These are phyloP conservation scores for Conops quadrifasciatus DNA, from an alignment of 2,888 invertebrate genomes.

Conservation along the genomic window DNA sequence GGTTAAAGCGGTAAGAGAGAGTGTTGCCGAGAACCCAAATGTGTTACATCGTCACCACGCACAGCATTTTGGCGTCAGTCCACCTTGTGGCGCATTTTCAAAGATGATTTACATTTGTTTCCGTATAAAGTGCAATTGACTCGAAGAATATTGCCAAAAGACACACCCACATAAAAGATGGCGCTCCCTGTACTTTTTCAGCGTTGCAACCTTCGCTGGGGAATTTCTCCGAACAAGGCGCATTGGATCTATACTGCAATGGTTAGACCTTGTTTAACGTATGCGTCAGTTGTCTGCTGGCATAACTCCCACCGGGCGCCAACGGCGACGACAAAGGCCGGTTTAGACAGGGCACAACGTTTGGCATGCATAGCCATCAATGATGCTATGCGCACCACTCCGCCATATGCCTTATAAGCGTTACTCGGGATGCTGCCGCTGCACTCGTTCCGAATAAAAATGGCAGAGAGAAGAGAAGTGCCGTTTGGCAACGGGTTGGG, in stretches of 20 bases:
- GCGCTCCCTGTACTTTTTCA: constrained; percentile 15
- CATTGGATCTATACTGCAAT: constrained; percentile 26
- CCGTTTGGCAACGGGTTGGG: not conserved
- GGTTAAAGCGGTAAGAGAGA: too few species aligned
- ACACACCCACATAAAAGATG: too few species aligned
- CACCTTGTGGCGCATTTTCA: too few species aligned
- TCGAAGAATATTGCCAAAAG: too few species aligned
- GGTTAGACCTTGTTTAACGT: constrained; percentile 14
- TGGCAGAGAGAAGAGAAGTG: not conserved
- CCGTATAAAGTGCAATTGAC: too few species aligned
- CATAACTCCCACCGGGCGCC: not conserved
- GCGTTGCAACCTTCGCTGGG: constrained; percentile 7
- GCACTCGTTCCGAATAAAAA: not conserved
- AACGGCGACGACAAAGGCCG: not conserved
- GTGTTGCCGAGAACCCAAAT: too few species aligned
- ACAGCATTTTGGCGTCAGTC: too few species aligned
- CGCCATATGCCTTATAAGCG: not conserved
- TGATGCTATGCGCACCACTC: constrained; percentile 14
- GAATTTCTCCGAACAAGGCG: constrained; percentile 2
- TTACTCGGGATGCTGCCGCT: not conserved
- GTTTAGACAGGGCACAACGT: not conserved
- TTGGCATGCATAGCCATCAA: not conserved
- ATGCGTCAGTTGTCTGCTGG: constrained; percentile 3
- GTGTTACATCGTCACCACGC: too few species aligned
- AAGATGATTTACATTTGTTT: too few species aligned